Evolutionary conservation across 2,797 vertebrate species (phyloP).

Genomic region (Alca torda): DNA sequence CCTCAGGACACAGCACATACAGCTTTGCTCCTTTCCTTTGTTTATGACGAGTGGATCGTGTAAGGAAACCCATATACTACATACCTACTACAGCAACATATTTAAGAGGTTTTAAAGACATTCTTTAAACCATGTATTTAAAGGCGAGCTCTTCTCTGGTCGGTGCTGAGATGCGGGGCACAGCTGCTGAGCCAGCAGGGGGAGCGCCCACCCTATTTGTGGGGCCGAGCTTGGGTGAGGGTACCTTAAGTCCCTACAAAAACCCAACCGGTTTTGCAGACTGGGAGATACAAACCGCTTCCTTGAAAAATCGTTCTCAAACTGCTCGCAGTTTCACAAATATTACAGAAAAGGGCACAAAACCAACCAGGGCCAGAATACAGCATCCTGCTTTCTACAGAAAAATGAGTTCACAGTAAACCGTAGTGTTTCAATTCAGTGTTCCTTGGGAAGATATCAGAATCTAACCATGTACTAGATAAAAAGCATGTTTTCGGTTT

Average conservation of each 20-base stretch:
- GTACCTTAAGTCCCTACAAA: neutral
- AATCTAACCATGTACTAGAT: neutral
- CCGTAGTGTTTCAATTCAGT: neutral
- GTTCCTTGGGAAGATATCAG: neutral
- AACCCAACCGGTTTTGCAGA: neutral
- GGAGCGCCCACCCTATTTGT: neutral
- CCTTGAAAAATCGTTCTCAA: too few relatives aligned
- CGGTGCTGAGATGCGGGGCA: rapidly evolving
- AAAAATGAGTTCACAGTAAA: neutral
- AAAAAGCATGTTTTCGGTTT: neutral
- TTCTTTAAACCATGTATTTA: neutral
- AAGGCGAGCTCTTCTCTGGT: rapidly evolving
- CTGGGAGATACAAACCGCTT: neutral
- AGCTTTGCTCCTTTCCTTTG: neutral
- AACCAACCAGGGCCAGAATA: neutral
- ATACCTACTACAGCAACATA: neutral
- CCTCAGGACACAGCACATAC: neutral
- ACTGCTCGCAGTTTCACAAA: too few relatives aligned
- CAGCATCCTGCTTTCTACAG: neutral
- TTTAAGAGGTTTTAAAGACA: neutral
- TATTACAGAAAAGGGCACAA: neutral
- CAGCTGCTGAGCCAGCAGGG: neutral
- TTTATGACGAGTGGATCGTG: rapidly evolving
- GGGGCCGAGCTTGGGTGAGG: neutral
- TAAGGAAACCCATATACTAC: neutral